Conservation (phyloP, 1,140 invertebrate species). For the Aphis gossypii region DNA sequence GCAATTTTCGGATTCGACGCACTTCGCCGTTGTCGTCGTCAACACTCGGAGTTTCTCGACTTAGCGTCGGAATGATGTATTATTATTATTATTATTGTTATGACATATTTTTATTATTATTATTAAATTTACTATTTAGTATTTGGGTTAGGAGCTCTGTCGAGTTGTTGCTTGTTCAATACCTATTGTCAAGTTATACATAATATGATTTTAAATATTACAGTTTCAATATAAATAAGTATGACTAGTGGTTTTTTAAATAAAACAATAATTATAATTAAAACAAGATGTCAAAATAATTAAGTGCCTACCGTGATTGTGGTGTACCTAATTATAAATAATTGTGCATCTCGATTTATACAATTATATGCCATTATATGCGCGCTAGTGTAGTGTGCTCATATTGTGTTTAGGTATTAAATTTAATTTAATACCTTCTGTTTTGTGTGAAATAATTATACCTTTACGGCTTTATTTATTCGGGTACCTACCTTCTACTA, state of each 20-base stretch:
- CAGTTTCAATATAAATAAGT: neutral
- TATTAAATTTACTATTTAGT: neutral
- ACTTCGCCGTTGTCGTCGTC: conserved; percentile 20
- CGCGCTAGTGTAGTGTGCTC: neutral
- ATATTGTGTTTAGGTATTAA: neutral
- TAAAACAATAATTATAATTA: neutral
- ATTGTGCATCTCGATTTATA: neutral
- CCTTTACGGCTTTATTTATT: neutral
- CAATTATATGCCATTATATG: neutral
- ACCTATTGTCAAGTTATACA: neutral
- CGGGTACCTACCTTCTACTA: too few relatives aligned
- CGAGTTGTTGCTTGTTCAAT: neutral
- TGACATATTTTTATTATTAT: neutral
- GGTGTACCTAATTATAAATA: too few relatives aligned
- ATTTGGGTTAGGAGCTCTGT: neutral
- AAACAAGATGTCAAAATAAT: neutral
- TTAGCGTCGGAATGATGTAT: neutral
- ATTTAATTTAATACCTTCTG: neutral
- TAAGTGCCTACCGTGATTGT: neutral
- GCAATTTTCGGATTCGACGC: conserved; percentile 57
- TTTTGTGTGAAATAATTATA: neutral
- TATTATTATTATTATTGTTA: neutral
- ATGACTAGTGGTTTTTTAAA: neutral
- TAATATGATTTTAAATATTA: neutral
- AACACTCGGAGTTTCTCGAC: neutral